Conservation (phyloP, 2,797 vertebrate genomes). For the Oryzias sinensis region DNA sequence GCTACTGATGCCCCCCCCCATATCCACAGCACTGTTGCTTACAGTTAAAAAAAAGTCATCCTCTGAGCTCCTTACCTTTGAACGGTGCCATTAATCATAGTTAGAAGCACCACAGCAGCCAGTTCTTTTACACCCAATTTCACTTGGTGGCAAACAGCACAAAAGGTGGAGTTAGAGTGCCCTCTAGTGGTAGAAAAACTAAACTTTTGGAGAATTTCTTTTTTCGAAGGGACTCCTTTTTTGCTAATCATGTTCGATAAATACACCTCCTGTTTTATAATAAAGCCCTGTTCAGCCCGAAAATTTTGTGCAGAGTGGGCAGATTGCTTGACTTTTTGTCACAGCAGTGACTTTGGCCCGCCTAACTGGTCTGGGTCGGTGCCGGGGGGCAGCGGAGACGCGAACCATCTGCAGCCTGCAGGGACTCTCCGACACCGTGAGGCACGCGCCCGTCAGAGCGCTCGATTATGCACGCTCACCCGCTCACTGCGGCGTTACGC, state of each 20-base stretch:
- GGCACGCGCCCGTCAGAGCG: slow-evolving; percentile 20
- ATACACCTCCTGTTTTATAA: too few relatives aligned
- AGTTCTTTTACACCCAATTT: slow-evolving; percentile 16
- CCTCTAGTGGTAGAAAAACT: slow-evolving; percentile 53
- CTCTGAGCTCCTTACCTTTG: slow-evolving; percentile 75
- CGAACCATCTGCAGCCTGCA: slow-evolving; percentile 62
- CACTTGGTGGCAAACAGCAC: background rate
- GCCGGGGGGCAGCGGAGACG: slow-evolving; percentile 48
- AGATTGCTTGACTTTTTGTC: slow-evolving; percentile 31
- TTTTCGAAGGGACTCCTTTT: too few relatives aligned
- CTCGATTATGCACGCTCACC: slow-evolving; percentile 34
- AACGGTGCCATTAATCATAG: slow-evolving; percentile 78
- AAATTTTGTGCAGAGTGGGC: slow-evolving; percentile 24
- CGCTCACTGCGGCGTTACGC: too few relatives aligned
- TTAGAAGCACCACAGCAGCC: slow-evolving; percentile 67
- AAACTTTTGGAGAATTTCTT: slow-evolving; percentile 8
- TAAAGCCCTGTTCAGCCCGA: background rate
- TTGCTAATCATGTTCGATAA: too few relatives aligned
- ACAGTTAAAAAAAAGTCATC: slow-evolving; percentile 76
- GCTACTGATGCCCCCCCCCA: slow-evolving; percentile 56
- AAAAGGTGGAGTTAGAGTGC: slow-evolving; percentile 38
- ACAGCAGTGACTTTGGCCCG: slow-evolving; percentile 59
- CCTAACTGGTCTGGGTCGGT: slow-evolving; percentile 26
- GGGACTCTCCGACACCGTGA: slow-evolving; percentile 47
- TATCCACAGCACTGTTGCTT: slow-evolving; percentile 61